These are phyloP conservation scores for Tragelaphus buxtoni DNA, from an alignment of 2,113 vertebrate genomes.

Conservation along the genomic window DNA sequence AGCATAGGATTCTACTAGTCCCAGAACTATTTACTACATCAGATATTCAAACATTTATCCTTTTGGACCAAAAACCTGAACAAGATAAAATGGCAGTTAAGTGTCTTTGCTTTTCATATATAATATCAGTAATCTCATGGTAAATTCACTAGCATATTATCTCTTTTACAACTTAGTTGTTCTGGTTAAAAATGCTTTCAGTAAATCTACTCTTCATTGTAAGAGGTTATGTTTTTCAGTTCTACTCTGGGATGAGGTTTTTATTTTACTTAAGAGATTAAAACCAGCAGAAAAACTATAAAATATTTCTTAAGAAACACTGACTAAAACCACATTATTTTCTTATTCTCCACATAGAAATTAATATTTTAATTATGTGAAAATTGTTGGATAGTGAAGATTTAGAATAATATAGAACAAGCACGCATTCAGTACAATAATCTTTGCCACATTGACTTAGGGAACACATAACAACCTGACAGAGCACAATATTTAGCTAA, in stretches of 20 bases:
- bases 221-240: not conserved
- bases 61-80: not conserved
- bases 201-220: not conserved
- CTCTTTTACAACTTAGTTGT: not conserved
- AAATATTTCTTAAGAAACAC: not conserved
- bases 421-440: not conserved
- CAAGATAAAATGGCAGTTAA: not conserved
- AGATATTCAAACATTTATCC: conserved; percentile 21
- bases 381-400: not conserved
- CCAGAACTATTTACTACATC: not conserved
- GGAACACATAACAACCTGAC: not conserved
- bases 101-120: not conserved
- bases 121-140: not conserved
- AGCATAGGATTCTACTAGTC: not conserved
- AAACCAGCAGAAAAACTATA: not conserved
- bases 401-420: not conserved
- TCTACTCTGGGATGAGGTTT: not conserved
- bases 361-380: not conserved
- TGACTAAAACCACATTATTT: not conserved
- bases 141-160: not conserved
- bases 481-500: not conserved
- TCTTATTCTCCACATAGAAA: not conserved
- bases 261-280: not conserved
- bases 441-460: not conserved
- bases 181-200: not conserved